Evolutionary conservation across 2,888 invertebrate genomes (phyloP), one percentile per base, ranked within the genome.

Genomic region (Ectemnius cavifrons): DNA sequence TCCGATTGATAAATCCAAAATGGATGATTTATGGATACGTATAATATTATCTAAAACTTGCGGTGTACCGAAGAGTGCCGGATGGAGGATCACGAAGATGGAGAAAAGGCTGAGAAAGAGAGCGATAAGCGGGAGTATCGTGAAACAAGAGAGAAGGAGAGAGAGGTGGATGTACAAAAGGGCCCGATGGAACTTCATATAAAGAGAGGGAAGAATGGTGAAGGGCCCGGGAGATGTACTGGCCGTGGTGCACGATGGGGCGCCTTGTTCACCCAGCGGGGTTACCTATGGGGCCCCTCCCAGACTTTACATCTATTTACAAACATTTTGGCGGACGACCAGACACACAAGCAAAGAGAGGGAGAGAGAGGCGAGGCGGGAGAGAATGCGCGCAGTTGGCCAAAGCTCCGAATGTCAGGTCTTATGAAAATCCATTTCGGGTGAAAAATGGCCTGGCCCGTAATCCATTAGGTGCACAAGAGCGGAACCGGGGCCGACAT

Each of bases 261-360:
- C 75, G 87, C 83, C 89, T 82, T 87, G 87, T 87, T 86, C 85
- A 80, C 87, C 63, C 89, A 87, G 89, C 89, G 79, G 89, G 89
- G 77, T 75, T 83, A 77, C 80, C 82, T 78, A 37, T 60, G 67
- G 73, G 72, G 85, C 85, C 86, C 87, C 87, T 84, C 86, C 88
- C 84, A 82, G 85, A 87, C 82, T 88, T 85, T 86, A 85, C 84
- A 87, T 86, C 87, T 89, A 89, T 90, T 90, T 89, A 90, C 90
- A 87, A 90, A 90, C 88, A 90, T 90, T 89, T 89, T 89, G 89
- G 87, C 88, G 85, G 85, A 80, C 66, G 37, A 37, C 37, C 37
- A 37, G 37, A 37, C 11, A 37, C 37, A 37, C 37, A 37, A 8
- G 11, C 8, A 37, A 37, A 37, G 37, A 37, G 37, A 37, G 37